Evolutionary conservation across 1,140 invertebrate genomes (phyloP), one percentile per base, ranked within the genome.

Genomic region (Aphelenchoides fujianensis): DNA sequence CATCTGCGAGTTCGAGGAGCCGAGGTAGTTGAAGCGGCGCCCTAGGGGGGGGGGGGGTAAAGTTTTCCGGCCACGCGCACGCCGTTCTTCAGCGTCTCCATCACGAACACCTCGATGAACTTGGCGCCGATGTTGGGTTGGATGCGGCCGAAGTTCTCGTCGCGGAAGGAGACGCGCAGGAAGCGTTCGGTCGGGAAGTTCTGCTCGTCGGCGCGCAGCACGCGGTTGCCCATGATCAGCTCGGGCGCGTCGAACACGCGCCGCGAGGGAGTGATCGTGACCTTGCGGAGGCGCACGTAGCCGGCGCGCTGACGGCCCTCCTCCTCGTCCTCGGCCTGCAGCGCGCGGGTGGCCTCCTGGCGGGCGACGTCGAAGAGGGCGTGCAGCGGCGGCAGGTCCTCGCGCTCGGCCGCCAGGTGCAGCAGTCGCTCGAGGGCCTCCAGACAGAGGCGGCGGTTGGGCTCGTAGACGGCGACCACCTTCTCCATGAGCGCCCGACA

Each of bases 1-100:
- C 64, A 79, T 66, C 64, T 81, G 79, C 3, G 75, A 79, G 63
- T 79, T 79, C 0, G 77, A 79, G 9, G 71, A 81, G 30, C 75
- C 77, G 31, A 79, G 70, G 30, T 80, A 81, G 37, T 78, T 79
- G 34, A 77, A 79, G 16, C 66, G 31, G 32, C 19, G 30, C 52
- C n/a, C n/a, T n/a, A n/a, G n/a, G n/a, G n/a, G n/a, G n/a, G n/a
- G n/a, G n/a, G n/a, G n/a, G n/a, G n/a, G n/a, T n/a, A n/a, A n/a
- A n/a, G n/a, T n/a, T n/a, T n/a, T n/a, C 63, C 31, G 7, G 64
- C 77, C 30, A 79, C 35, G 12, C 23, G 19, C 28, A 74, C 53
- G 16, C 74, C 66, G 23, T 77, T 57, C 2, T 36, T 61, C 16
- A 77, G 37, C 5, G 54, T 37, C 19, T 77, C 67, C 9, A 32